These are phyloP conservation scores for Liolophura sinensis DNA, from an alignment of 1,140 invertebrate genomes.

Conservation along the genomic window DNA sequence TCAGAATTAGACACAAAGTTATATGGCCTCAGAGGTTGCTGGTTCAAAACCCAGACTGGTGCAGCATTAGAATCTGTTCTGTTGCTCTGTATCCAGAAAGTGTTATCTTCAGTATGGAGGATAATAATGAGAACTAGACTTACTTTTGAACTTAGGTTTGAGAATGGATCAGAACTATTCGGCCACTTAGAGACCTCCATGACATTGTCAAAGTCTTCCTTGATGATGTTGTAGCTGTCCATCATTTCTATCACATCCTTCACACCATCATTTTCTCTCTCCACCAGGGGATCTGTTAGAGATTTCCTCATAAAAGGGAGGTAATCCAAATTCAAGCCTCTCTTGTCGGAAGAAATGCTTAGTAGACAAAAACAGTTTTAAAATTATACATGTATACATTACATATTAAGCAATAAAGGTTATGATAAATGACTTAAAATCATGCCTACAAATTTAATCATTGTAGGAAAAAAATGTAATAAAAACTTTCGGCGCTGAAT, in stretches of 20 bases:
- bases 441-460: neutral
- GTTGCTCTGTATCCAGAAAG: no score
- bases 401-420: neutral
- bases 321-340: conserved; percentile 70
- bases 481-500: no score
- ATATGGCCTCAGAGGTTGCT: no score
- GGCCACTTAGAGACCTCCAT: conserved; percentile 85
- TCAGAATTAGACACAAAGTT: no score
- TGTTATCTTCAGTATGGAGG: neutral
- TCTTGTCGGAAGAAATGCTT: conserved; percentile 52
- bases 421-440: neutral
- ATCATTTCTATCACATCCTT: conserved; percentile 74
- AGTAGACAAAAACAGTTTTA: conserved; percentile 9
- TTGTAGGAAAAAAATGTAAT: neutral
- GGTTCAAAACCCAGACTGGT: no score
- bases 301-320: conserved; percentile 71
- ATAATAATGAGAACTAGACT: neutral
- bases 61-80: no score
- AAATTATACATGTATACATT: no score
- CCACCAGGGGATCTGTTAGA: conserved; percentile 74
- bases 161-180: conserved; percentile 73
- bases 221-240: conserved; percentile 78
- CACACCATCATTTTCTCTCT: conserved; percentile 70
- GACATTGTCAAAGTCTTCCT: conserved; percentile 89
- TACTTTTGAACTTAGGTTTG: conserved; percentile 78